These are phyloP conservation scores for Pagrus major DNA, from an alignment of 2,113 vertebrate genomes.

Conservation along the genomic window DNA sequence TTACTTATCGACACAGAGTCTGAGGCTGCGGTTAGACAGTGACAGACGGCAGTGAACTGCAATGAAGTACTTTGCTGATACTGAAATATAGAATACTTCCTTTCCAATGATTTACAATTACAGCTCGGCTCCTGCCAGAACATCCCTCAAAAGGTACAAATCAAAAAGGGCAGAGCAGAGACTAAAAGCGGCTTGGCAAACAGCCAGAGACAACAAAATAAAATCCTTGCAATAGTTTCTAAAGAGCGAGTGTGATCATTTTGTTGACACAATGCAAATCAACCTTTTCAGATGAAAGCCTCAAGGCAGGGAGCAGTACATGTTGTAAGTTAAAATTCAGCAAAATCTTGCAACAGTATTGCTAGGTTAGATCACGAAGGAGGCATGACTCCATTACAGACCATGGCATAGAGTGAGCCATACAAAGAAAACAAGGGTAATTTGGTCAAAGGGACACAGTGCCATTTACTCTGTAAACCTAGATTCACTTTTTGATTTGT, in stretches of 20 bases:
- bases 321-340: slow-evolving; percentile 21
- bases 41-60: slow-evolving; percentile 1
- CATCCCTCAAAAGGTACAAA: slow-evolving; percentile 23
- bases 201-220: slow-evolving; percentile 27
- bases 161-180: slow-evolving; percentile 20
- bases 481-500: neutral
- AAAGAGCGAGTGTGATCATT: slow-evolving; percentile 24
- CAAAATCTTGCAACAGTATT: slow-evolving; percentile 9
- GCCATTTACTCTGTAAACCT: neutral
- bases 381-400: neutral
- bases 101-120: slow-evolving; percentile 32
- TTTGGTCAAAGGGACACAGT: neutral
- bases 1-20: neutral
- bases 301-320: slow-evolving; percentile 22
- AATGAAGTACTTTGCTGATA: slow-evolving; percentile 17
- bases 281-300: slow-evolving; percentile 44
- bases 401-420: neutral
- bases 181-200: slow-evolving; percentile 23
- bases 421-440: neutral
- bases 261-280: slow-evolving; percentile 57
- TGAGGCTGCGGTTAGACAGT: slow-evolving; percentile 6
- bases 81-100: slow-evolving; percentile 17
- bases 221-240: slow-evolving; percentile 15
- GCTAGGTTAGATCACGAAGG: neutral
- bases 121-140: slow-evolving; percentile 23